Base-by-base conservation (phyloP, 2,888 invertebrate genomes). In the Cryptophagus acutangulus region DNA sequence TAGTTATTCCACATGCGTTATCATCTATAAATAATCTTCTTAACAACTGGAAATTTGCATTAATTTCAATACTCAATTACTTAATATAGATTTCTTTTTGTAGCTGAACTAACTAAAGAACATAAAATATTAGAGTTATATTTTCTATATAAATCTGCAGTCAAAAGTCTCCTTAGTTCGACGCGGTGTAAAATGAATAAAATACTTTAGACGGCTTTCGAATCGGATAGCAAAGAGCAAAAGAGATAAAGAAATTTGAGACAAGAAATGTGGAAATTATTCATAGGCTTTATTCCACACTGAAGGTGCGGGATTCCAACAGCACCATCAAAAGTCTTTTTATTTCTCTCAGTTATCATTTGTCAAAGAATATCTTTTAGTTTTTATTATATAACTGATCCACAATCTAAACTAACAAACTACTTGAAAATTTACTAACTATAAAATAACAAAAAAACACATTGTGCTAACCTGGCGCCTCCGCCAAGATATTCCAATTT, bases 231-330 rank as follows among this genome's bases (percentile, higher is more conserved):
- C 54, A 57, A 60, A 46, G 57, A 53, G 52, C 51, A 52, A 57
- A 61, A 58, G 58, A 62, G 61, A 63, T 63, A 63, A 62, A 63
- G 62, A 65, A 62, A 63, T 62, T 64, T 61, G 63, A 65, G 62
- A 62, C 59, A 65, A 63, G 62, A 66, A 66, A 66, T 63, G 64
- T 63, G 61, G 62, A 65, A 65, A 66, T 67, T 66, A 67, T 67
- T 67, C 67, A 67, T 63, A 62, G 65, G 63, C 63, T 65, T 65
- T 65, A 64, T 59, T 57, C 57, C 57, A 54, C 52, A n/a, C 24
- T 51, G 55, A 58, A 61, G 59, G 61, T 62, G 60, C 53, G 55
- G 60, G 59, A 60, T 61, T 61, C 58, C n/a, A 51, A 53, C 51
- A 57, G 55, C 55, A 51, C 61, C 61, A 61, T 62, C 62, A 60